These are phyloP conservation scores for Empis stercorea DNA, from an alignment of 2,888 invertebrate species.

Conservation along the genomic window DNA sequence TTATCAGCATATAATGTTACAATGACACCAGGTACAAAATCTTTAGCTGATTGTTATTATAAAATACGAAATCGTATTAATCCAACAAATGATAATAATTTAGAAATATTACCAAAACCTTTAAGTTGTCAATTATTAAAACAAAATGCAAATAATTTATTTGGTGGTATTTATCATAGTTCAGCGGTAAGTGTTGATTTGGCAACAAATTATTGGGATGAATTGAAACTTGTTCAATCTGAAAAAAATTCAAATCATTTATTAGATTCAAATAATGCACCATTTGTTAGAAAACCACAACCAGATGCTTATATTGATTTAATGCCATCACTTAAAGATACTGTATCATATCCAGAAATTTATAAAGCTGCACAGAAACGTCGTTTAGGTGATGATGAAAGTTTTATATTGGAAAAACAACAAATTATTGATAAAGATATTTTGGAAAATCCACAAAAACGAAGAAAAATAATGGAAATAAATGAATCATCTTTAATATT, in stretches of 20 bases:
- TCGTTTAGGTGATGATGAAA: conserved; percentile 9
- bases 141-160: conserved; percentile 22
- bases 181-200: conserved; percentile 28
- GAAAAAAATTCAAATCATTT: conserved; percentile 10
- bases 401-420: background rate
- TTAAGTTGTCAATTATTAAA: conserved; percentile 29
- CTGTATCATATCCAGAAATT: conserved; percentile 21
- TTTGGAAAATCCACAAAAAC: conserved; percentile 13
- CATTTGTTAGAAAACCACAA: conserved; percentile 26
- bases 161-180: conserved; percentile 28
- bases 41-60: conserved; percentile 27
- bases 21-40: conserved; percentile 29
- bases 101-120: conserved; percentile 21
- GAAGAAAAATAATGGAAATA: conserved; percentile 10
- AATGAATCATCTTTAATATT: conserved; percentile 1
- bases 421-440: too few species aligned
- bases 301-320: conserved; percentile 14
- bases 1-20: conserved; percentile 30
- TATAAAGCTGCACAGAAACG: conserved; percentile 23
- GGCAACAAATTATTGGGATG: conserved; percentile 24
- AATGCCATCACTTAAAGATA: conserved; percentile 12
- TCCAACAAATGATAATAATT: conserved; percentile 9
- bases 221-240: conserved; percentile 9
- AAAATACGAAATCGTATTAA: conserved; percentile 24
- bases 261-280: conserved; percentile 24